These are phyloP conservation scores for Eurosta solidaginis DNA, from an alignment of 1,140 invertebrate species.

Conservation along the genomic window DNA sequence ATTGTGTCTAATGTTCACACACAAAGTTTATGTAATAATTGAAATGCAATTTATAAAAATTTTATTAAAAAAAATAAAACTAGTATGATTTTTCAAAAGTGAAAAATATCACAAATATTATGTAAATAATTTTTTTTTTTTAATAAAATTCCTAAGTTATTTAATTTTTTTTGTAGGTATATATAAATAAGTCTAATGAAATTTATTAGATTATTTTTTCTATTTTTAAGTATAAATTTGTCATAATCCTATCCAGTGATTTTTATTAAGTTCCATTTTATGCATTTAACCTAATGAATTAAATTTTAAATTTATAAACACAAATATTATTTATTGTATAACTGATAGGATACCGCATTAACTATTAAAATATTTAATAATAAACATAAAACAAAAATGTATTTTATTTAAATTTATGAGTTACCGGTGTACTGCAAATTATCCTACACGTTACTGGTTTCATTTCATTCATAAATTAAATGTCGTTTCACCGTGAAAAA, in stretches of 20 bases:
- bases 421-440: too few relatives aligned
- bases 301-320: constrained; percentile 10
- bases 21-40: too few relatives aligned
- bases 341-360: neutral
- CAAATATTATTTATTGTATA: neutral
- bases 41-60: neutral
- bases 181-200: neutral
- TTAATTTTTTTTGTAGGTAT: neutral
- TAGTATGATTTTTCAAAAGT: neutral
- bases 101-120: neutral
- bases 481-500: too few relatives aligned
- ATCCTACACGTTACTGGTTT: too few relatives aligned
- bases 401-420: neutral
- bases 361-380: constrained; percentile 25
- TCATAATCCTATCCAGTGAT: constrained; percentile 1
- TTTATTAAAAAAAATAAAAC: neutral
- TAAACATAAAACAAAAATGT: neutral
- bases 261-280: neutral
- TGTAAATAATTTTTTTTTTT: neutral
- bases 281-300: neutral
- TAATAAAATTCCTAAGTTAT: neutral
- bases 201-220: neutral
- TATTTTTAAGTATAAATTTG: neutral
- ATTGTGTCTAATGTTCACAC: too few relatives aligned
- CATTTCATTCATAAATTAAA: too few relatives aligned